Conservation (phyloP, 2,113 vertebrate genomes). For the Pyxicephalus adspersus region DNA sequence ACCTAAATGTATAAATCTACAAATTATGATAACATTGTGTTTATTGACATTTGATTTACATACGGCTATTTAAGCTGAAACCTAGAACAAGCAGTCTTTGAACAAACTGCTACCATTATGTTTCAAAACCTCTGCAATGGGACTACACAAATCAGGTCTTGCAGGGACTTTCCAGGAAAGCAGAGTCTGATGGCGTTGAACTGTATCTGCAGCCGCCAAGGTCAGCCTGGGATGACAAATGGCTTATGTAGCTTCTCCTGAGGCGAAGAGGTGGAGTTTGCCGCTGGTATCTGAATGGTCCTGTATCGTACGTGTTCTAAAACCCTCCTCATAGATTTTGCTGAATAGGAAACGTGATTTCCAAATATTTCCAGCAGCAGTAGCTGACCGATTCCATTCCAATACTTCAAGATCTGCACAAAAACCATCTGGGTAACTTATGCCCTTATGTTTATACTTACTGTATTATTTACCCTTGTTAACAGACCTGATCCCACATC, state of each 20-base stretch:
- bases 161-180: conserved; percentile 11
- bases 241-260: not conserved
- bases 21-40: too few species aligned
- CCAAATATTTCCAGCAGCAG: too few species aligned
- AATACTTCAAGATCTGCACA: too few species aligned
- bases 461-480: too few species aligned
- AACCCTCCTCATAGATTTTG: too few species aligned
- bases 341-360: too few species aligned
- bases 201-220: conserved; percentile 53
- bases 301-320: not conserved
- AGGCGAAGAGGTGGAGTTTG: not conserved
- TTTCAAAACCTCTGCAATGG: not conserved
- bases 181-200: not conserved
- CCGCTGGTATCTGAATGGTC: not conserved
- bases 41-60: too few species aligned
- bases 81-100: not conserved
- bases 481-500: too few species aligned
- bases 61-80: not conserved
- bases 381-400: too few species aligned
- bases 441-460: too few species aligned
- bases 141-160: not conserved
- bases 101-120: not conserved
- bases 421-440: too few species aligned
- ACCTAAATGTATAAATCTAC: too few species aligned
- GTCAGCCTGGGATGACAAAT: conserved; percentile 36